Conservation (phyloP, 1,140 invertebrate genomes). For the Orchesella cincta region DNA sequence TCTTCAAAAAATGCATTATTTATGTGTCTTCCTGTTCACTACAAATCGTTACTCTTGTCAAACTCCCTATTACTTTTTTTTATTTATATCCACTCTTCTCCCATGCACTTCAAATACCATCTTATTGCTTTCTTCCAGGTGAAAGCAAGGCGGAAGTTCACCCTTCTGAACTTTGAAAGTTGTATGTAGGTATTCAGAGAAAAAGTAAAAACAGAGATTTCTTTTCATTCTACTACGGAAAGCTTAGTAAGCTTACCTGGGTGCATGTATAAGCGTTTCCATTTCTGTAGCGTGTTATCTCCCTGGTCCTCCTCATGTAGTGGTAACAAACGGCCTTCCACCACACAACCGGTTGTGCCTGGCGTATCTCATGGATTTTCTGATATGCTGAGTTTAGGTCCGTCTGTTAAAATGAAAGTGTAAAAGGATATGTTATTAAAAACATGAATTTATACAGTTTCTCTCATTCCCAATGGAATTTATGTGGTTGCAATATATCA, state of each 20-base stretch:
- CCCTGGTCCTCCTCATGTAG: conserved; percentile 75
- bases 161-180: no score
- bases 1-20: no score
- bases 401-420: conserved; percentile 61
- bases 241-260: conserved; percentile 63
- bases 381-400: conserved; percentile 69
- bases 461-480: neutral
- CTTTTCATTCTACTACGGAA: no score
- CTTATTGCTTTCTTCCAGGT: no score
- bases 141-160: no score
- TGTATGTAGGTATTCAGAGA: no score
- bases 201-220: no score
- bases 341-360: conserved; percentile 78
- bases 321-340: conserved; percentile 88
- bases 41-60: no score
- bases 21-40: no score
- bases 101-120: no score
- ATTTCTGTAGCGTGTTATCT: conserved; percentile 76
- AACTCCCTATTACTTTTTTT: no score
- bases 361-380: conserved; percentile 68
- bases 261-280: conserved; percentile 79
- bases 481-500: neutral
- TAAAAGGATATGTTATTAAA: conserved; percentile 10
- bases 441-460: neutral
- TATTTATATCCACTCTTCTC: no score